Base-by-base conservation (phyloP, 2,888 invertebrate species). In the Idaea dimidiata region DNA sequence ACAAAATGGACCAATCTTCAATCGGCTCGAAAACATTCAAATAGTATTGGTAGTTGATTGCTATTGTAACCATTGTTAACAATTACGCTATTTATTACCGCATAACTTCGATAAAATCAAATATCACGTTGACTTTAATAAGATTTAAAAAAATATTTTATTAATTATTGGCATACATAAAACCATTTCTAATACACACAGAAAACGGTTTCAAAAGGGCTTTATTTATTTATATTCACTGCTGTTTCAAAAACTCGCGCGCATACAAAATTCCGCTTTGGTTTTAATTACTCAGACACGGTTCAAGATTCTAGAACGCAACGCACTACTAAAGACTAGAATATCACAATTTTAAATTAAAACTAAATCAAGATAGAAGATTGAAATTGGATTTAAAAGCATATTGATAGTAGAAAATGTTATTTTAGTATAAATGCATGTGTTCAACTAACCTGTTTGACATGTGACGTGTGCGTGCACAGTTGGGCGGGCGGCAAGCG, bases 401-500 rank as follows among this genome's bases (percentile, higher is more conserved):
- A 7, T 14, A 14, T 43, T 43, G 8, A 10, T 14, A 43, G 43
- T 43, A 60, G 31, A 53, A 58, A 60, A 59, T 59, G 16, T 33
- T 64, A 63, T 65, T 63, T 67, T 65, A 62, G 63, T 66, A 56
- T 58, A 72, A 78, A 74, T 75, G 71, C 67, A 69, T 58, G 71
- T 66, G 58, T 60, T 68, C 64, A 66, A 80, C 89, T 88, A 69
- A 88, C 88, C 88, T 83, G 79, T 59, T 65, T 62, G 24, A 24
- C 24, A 18, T 67, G 66, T 66, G 69, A 67, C 63, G 73, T 72
- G 70, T 73, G 80, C 80, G 88, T 83, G 86, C 82, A 83, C 80
- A 72, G 82, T 70, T 71, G 81, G 91, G 91, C 91, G 91, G 91
- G 87, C 89, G 86, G 89, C 80, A 78, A 84, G 74, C 78, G 88